phyloP scores from a whole-genome alignment of 1,140 invertebrate species.

The Oreohelix idahoensis region DNA sequence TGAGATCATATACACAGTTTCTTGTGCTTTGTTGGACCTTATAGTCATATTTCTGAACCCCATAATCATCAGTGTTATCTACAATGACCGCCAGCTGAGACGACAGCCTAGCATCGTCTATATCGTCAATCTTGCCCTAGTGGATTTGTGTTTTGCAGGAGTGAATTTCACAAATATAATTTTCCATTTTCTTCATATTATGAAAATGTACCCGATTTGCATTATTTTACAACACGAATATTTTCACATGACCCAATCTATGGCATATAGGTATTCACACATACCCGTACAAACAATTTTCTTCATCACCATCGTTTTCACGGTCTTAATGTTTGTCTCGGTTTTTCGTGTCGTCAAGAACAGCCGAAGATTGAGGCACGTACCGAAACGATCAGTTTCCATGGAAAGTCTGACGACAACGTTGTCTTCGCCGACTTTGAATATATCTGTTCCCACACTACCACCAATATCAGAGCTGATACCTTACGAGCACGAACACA shows the following conservation, averaged over 20 bases:
- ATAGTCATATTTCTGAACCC: conserved; percentile 6
- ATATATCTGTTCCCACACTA: neutral
- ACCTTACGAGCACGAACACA: neutral
- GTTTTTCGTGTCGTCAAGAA: conserved; percentile 2
- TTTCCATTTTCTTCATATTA: neutral
- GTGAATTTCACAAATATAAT: neutral
- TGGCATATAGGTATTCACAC: neutral
- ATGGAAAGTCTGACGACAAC: neutral
- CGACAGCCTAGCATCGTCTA: neutral
- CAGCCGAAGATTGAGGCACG: neutral
- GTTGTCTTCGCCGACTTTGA: neutral
- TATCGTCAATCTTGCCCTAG: conserved; percentile 10
- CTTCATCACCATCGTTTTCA: neutral
- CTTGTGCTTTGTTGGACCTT: neutral
- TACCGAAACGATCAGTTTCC: neutral
- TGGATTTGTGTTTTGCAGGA: neutral
- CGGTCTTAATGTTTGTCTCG: neutral
- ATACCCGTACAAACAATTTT: neutral
- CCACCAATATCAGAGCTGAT: neutral
- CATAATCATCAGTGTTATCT: conserved; percentile 13
- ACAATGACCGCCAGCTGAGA: neutral
- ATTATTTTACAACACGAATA: too few species aligned
- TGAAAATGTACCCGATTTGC: neutral
- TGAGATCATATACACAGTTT: neutral
- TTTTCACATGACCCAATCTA: neutral